phyloP scores from a whole-genome alignment of 2,797 vertebrate genomes.

The Tolypeutes matacus region DNA sequence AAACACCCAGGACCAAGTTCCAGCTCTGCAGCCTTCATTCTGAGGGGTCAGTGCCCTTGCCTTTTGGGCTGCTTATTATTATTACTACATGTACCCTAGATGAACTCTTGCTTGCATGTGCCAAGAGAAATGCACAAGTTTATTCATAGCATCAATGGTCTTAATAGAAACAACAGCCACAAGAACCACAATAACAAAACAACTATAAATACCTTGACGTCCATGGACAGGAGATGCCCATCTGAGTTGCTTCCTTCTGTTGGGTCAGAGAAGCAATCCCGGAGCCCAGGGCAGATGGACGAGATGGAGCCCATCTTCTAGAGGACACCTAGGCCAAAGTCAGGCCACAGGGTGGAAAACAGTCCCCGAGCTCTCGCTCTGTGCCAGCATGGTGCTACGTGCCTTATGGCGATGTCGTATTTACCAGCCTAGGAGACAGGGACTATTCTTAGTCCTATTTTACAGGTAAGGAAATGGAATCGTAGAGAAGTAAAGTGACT shows the following conservation, averaged over 20 bases:
- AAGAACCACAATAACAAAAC: constrained; percentile 62
- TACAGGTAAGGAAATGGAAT: not conserved
- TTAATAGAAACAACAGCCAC: constrained; percentile 48
- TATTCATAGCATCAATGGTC: constrained; percentile 64
- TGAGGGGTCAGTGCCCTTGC: not conserved
- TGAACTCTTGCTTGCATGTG: constrained; percentile 39
- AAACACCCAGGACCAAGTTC: not conserved
- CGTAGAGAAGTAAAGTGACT: not conserved
- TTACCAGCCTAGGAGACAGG: not conserved
- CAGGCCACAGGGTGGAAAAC: not conserved
- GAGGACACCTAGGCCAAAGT: not conserved
- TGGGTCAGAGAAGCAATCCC: not conserved
- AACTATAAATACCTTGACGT: constrained; percentile 54
- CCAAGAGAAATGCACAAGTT: constrained; percentile 1
- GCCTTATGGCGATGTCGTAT: not conserved
- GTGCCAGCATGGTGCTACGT: not conserved
- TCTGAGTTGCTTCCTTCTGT: not conserved
- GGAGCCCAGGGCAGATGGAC: not conserved
- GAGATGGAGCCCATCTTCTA: not conserved
- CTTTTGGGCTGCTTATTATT: constrained; percentile 12
- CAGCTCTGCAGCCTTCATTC: not conserved
- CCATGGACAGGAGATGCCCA: not conserved
- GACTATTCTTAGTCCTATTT: not conserved
- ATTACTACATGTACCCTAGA: not conserved
- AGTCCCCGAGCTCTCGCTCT: not conserved